Base-by-base conservation (phyloP, 2,113 vertebrate species). In the Atractosteus spatula region DNA sequence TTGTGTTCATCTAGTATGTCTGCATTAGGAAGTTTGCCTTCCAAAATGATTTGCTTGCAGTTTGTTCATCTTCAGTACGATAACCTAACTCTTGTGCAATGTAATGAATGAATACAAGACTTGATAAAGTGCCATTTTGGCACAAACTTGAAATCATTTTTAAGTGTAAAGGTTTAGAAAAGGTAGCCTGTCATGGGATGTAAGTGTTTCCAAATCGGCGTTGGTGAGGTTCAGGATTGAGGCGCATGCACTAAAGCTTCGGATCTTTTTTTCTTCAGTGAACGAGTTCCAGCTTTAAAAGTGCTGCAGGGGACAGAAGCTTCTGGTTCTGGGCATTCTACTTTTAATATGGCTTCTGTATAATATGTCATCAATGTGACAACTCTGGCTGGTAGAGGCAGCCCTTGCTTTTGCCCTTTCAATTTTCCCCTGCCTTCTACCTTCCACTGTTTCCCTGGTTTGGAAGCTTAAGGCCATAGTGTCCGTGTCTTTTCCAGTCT, bases 181-280 rank as follows among this genome's bases (percentile, higher is more conserved):
- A 7, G 47, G 47, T 51, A 7, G 5, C 47, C 10, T 51, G 10
- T 10, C 47, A 51, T 51, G 10, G 47, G 47, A 51, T 10, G 47
- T 1, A 51, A 10, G 47, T 51, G 47, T 51, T 51, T 65, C 74
- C 29, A 29, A 29, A 29, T 63, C 72, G 16, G 76, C 70, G 70
- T 77, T 76, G 70, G 66, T 73, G 66, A 73, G 75, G 67, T 69
- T 75, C 69, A 59, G 62, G 51, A 66, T 8, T 41, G 41, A 61
- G 61, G 41, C 67, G 69, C 7, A 45, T 64, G 68, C 70, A 76
- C 74, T 66, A 44, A 57, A 63, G 51, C n/a, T 65, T 42, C 43
- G 4, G 62, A 4, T 41, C 11, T 41, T 71, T 4, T 13, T 14
- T 51, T 41, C 62, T 44, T 68, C 56, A 29, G 6, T 44, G 16